Base-by-base conservation (phyloP, 2,888 invertebrate genomes). In the Scrobipalpa atriplicella region DNA sequence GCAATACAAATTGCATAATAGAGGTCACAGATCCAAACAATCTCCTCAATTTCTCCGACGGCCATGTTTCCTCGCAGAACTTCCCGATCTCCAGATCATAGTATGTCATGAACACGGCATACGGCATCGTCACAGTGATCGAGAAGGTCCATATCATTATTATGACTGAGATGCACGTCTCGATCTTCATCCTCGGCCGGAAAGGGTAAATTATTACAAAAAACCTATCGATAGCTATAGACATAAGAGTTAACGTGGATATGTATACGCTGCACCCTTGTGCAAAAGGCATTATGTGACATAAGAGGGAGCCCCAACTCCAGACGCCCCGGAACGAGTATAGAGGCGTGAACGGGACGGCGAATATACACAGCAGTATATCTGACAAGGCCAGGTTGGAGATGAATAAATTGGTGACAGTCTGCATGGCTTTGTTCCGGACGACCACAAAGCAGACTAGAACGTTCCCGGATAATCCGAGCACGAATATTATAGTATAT, bases 181-280 rank as follows among this genome's bases (percentile, higher is more conserved):
- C 95, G 52, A 97, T 94, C 85, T 96, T 97, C 98, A 98, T 98
- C 70, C 98, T 94, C 3, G 98, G 98, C 81, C 96, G 95, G 89
- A 98, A 99, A 0, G 99, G 99, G 85, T 98, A 98, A 71, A 99
- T 97, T 75, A 99, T 99, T 70, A 99, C 99, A 86, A 99, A 97
- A 90, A 98, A 99, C 66, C 99, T 95, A 92, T 99, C 99, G 69
- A 99, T 96, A 64, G 99, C 99, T 77, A 99, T 99, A 73, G 99
- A 98, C 75, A 98, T 99, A 71, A 99, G 94, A 6, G 99, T 99
- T 77, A 99, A 93, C 0, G 99, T 99, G 70, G 98, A 98, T 81
- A 99, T 98, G 94, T 99, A 99, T 74, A 99, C 98, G 84, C 98
- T 98, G 78, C 98, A 97, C 66, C 98, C 99, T 87, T 98, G 98